Conservation (phyloP, 2,113 vertebrate genomes). For the Mormyrus lacerda region DNA sequence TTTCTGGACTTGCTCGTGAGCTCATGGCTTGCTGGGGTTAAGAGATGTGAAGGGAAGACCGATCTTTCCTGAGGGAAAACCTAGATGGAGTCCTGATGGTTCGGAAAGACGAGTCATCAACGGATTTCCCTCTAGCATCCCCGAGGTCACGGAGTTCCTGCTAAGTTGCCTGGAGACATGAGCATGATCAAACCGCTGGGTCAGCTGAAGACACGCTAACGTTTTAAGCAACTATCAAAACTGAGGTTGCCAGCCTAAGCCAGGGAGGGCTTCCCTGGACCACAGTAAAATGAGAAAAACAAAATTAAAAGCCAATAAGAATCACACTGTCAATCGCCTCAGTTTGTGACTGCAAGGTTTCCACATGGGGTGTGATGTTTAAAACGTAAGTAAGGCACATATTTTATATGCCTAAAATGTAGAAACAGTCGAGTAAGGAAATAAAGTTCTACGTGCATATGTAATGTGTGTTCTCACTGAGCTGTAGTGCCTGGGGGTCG, state of each 20-base stretch:
- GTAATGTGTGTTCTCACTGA: background rate
- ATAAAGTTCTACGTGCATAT: background rate
- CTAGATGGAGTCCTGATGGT: constrained; percentile 33
- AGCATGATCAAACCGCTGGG: background rate
- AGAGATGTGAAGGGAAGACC: background rate
- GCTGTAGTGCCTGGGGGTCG: background rate
- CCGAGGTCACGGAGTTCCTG: background rate
- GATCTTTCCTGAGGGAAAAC: background rate
- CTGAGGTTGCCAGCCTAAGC: background rate
- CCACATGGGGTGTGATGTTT: background rate
- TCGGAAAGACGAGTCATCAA: constrained; percentile 29
- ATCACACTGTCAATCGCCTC: background rate
- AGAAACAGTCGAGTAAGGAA: background rate
- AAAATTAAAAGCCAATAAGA: background rate
- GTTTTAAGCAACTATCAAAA: background rate
- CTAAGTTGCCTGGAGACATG: background rate
- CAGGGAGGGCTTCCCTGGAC: background rate
- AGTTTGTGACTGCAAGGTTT: background rate
- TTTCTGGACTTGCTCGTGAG: background rate
- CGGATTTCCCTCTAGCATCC: background rate
- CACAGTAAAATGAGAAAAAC: background rate
- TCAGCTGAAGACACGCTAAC: background rate
- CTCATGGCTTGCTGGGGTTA: background rate
- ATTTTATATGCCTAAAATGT: background rate
- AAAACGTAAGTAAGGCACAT: background rate